Conservation (phyloP, 2,888 invertebrate genomes). For the Galerucella calmariensis region DNA sequence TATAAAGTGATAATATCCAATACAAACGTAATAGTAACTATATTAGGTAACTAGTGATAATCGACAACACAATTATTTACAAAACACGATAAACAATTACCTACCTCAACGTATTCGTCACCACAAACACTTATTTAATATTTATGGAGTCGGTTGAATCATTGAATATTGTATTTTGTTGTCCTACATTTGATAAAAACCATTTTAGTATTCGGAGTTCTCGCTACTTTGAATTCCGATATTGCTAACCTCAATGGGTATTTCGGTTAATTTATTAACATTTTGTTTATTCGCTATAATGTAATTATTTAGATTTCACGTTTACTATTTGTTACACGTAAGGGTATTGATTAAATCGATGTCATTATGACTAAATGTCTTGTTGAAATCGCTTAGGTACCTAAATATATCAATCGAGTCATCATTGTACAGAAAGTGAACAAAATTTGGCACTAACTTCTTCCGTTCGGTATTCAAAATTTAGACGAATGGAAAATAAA, state of each 20-base stretch:
- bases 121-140: slow-evolving; percentile 30
- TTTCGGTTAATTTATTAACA: slow-evolving; percentile 18
- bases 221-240: slow-evolving; percentile 28
- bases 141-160: slow-evolving; percentile 23
- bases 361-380: neutral
- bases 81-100: slow-evolving; percentile 25
- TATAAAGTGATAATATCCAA: slow-evolving; percentile 5
- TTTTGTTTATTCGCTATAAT: neutral
- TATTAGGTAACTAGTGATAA: slow-evolving; percentile 6
- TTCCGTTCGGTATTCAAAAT: too few relatives aligned
- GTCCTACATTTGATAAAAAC: slow-evolving; percentile 37
- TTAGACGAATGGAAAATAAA: too few relatives aligned
- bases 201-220: slow-evolving; percentile 31
- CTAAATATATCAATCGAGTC: too few relatives aligned
- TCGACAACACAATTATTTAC: slow-evolving; percentile 24
- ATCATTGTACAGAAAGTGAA: too few relatives aligned
- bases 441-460: too few relatives aligned
- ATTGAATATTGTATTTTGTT: slow-evolving; percentile 28
- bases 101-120: slow-evolving; percentile 30
- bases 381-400: neutral
- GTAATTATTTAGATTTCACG: slow-evolving; percentile 7
- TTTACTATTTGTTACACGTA: neutral
- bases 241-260: slow-evolving; percentile 36
- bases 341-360: neutral
- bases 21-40: slow-evolving; percentile 4